Evolutionary conservation across 2,888 invertebrate species (phyloP).

Genomic region (Zonitis immaculata): DNA sequence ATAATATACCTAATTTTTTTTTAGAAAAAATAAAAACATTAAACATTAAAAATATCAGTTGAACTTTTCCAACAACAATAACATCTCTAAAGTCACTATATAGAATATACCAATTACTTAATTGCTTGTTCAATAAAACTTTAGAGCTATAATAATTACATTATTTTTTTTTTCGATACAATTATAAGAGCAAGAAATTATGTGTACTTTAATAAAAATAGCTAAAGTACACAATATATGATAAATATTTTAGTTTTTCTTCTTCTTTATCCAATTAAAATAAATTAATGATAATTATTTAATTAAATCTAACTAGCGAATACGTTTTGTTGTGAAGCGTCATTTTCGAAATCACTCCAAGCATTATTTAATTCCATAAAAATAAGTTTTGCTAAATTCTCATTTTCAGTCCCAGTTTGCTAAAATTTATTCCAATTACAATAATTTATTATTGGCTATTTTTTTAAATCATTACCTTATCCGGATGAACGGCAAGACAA

Average conservation of each 20-base stretch:
- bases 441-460: slow-evolving; percentile 3
- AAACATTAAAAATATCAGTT: neutral
- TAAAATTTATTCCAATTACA: slow-evolving; percentile 51
- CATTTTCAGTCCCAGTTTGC: slow-evolving; percentile 91
- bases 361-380: slow-evolving; percentile 99
- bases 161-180: neutral
- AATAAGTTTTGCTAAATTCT: slow-evolving; percentile 90
- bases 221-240: no score
- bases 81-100: slow-evolving; percentile 17
- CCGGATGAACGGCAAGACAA: slow-evolving; percentile 96
- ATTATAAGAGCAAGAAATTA: slow-evolving; percentile 1
- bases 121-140: slow-evolving; percentile 9
- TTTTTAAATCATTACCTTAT: slow-evolving; percentile 83
- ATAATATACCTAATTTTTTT: no score
- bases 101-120: slow-evolving; percentile 8
- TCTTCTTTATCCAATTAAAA: no score
- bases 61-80: slow-evolving; percentile 5
- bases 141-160: slow-evolving; percentile 10
- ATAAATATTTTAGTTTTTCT: no score
- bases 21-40: neutral
- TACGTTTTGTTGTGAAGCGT: slow-evolving; percentile 68
- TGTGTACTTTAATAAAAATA: neutral
- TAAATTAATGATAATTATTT: slow-evolving; percentile 26
- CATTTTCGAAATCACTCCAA: slow-evolving; percentile 95
- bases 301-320: slow-evolving; percentile 48